Evolutionary conservation across 2,888 invertebrate species (phyloP), one percentile per base, ranked within the genome.

Genomic region (Lithophane leautieri): DNA sequence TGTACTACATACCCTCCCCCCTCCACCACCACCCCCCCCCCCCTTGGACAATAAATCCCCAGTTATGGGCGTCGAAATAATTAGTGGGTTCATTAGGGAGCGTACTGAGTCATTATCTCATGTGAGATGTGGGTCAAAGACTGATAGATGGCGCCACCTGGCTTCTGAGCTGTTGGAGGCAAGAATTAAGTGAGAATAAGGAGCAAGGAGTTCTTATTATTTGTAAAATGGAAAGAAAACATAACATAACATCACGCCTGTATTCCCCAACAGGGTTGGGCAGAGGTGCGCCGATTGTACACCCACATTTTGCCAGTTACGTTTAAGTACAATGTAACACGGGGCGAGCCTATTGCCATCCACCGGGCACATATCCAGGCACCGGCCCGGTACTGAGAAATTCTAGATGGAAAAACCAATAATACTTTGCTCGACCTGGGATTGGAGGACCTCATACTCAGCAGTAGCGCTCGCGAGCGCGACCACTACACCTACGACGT

Each of bases 81-180:
- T 90, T 91, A 88, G 89, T 78, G 88, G 85, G 82, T 81, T 90
- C 91, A 91, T 90, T 90, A 90, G 88, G 77, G 81, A 82, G 71
- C 81, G 77, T 79, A 86, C 86, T 62, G 70, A 87, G 80, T 77
- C 83, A 71, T 89, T 84, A 83, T 80, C 73, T 70, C 52, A 47
- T 65, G 42, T 54, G 56, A 79, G 68, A 87, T 82, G 71, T 79
- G 74, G 82, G 81, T 81, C 81, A 80, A 70, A 65, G 50, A 34
- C 69, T 74, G 78, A 70, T 75, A 69, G 65, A 34, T 60, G 82
- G 72, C 25, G 82, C 68, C 68, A 74, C 67, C 70, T 65, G 56
- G 14, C 68, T 73, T 68, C n/a, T 54, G 69, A 47, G 25, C 14
- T 73, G 54, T 52, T 34, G 8, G 9, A 70, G 12, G 6, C 11